Base-by-base conservation (phyloP, 2,797 vertebrate species). In the Melanotaenia maccullochi region DNA sequence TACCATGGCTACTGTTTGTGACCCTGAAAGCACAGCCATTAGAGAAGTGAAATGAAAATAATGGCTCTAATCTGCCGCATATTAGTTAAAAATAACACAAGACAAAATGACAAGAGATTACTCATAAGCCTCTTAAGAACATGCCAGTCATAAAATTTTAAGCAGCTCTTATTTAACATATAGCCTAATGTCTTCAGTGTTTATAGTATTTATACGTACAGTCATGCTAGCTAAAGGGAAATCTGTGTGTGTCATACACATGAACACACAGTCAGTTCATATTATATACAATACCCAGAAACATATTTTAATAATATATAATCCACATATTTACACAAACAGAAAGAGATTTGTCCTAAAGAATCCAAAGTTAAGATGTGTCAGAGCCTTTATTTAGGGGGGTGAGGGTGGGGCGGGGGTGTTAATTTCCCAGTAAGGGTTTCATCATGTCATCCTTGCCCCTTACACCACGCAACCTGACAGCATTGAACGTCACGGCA, bases 61-160 rank as follows among this genome's bases (percentile, higher is more conserved):
- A 51, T n/a, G 75, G 83, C 60, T 67, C 86, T 85, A 71, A 83
- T 80, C 70, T 57, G 73, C 56, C 71, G 62, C 58, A 63, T 56
- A 81, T 86, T 87, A 83, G 79, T 87, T 87, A 77, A 89, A 86
- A 89, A 86, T 76, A 83, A 89, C 79, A 84, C 5, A 1, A 58
- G 12, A 24, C 40, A 59, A 84, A 60, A 90, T 69, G 61, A 79
- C 49, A 74, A 54, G 75, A 11, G 78, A 86, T 88, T 86, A 85
- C 44, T 58, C 28, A 52, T 90, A 91, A 91, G 90, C 86, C 83
- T 87, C 85, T 90, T 89, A 79, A 82, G 82, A 89, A 85, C 82
- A 86, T 84, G 85, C 84, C 76, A 83, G 72, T 71, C 87, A 74
- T 65, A 81, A 85, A 71, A 71, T 82, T 67, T 76, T 68, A 73